Evolutionary conservation across 2,888 invertebrate genomes (phyloP).

Genomic region (Stomorhina lunata): DNA sequence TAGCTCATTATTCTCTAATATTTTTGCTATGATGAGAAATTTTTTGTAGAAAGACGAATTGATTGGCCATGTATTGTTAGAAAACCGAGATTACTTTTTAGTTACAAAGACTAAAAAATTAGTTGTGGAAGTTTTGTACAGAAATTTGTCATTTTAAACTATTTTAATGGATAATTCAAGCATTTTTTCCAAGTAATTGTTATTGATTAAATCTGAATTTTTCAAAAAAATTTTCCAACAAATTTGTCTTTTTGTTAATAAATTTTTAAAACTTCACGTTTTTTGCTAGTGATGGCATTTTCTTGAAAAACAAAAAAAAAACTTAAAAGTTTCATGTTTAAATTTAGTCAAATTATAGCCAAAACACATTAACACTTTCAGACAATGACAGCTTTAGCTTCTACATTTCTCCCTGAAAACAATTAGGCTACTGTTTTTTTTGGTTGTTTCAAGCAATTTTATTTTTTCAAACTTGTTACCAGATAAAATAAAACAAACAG

Average conservation of each 20-base stretch:
- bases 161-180: background rate
- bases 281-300: conserved; percentile 21
- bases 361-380: conserved; percentile 51
- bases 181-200: conserved; percentile 2
- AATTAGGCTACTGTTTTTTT: conserved; percentile 59
- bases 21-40: no score
- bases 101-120: no score
- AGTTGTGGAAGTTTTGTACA: no score
- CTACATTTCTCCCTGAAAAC: conserved; percentile 53
- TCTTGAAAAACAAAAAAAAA: background rate
- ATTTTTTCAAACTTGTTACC: background rate
- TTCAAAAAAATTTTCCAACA: conserved; percentile 21
- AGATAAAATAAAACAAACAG: conserved; percentile 5
- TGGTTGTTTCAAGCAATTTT: conserved; percentile 20
- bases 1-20: no score
- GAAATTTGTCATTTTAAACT: background rate
- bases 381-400: conserved; percentile 53
- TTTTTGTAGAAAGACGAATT: no score
- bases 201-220: conserved; percentile 41
- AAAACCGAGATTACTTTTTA: no score
- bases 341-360: conserved; percentile 46
- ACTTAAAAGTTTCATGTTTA: conserved; percentile 42
- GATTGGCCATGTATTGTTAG: no score
- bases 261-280: conserved; percentile 56
- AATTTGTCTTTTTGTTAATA: conserved; percentile 43